Evolutionary conservation across 2,797 vertebrate species (phyloP).

Genomic region (Gymnocypris eckloni): DNA sequence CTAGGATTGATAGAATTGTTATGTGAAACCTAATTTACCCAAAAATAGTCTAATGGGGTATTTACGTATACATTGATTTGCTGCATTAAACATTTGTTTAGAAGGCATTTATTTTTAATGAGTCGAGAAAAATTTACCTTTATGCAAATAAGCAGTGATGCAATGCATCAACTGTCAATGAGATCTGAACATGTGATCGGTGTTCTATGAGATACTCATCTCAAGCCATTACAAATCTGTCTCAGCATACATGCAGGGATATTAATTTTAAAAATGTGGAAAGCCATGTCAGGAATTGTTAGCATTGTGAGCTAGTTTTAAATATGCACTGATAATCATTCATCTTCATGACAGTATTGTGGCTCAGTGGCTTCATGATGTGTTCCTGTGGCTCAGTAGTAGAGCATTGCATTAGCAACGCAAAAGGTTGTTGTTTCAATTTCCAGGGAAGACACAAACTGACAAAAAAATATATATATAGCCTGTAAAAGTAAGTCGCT

Average conservation of each 20-base stretch:
- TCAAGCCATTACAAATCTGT: neutral
- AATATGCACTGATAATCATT: neutral
- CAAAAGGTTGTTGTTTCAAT: too few relatives aligned
- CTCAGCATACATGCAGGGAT: neutral
- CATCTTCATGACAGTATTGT: neutral
- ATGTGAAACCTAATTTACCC: neutral
- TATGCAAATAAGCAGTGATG: neutral
- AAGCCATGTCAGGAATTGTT: neutral
- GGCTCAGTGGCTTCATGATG: too few relatives aligned
- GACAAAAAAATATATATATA: too few relatives aligned
- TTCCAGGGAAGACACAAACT: too few relatives aligned
- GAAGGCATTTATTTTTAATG: neutral
- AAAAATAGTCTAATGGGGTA: neutral
- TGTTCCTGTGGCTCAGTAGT: too few relatives aligned
- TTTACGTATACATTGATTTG: neutral
- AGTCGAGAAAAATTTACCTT: neutral
- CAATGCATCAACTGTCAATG: neutral
- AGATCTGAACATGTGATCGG: neutral
- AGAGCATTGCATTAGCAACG: too few relatives aligned
- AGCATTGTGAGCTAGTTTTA: neutral
- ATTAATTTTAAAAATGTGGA: neutral
- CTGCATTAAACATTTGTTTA: neutral
- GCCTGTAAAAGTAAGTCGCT: too few relatives aligned
- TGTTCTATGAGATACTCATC: neutral
- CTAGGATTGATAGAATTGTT: constrained; percentile 70